A percentile compares a stretch with the other conserved stretches of the same genome.
These are phyloP conservation scores for Diabrotica undecimpunctata DNA, from an alignment of 1,140 invertebrate genomes.

Conservation along the genomic window DNA sequence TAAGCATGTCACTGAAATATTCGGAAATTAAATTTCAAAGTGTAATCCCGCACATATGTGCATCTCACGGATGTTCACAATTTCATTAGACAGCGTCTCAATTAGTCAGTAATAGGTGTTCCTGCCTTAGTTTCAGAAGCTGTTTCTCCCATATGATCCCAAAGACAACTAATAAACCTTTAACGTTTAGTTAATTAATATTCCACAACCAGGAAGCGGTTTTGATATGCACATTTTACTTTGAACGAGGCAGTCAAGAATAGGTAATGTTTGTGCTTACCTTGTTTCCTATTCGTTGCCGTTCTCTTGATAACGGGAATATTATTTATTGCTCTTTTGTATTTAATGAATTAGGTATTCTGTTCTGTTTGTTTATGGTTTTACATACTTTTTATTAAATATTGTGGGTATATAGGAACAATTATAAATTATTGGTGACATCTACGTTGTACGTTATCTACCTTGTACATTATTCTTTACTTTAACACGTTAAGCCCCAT, in stretches of 20 bases:
- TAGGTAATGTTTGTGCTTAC: too few relatives aligned
- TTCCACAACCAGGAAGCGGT: not conserved
- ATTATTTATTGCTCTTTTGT: too few relatives aligned
- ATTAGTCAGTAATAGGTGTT: conserved; percentile 1
- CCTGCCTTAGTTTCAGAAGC: not conserved
- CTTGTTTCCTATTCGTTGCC: too few relatives aligned
- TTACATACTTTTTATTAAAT: too few relatives aligned
- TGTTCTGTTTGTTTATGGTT: too few relatives aligned
- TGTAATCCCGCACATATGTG: conserved; percentile 1
- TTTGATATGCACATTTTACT: not conserved
- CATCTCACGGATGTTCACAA: conserved; percentile 1
- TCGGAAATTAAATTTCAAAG: conserved; percentile 2
- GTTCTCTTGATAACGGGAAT: too few relatives aligned
- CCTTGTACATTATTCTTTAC: too few relatives aligned
- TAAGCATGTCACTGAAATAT: not conserved
- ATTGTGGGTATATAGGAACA: too few relatives aligned
- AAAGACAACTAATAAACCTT: not conserved
- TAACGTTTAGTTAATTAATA: not conserved
- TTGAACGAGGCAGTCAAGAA: not conserved
- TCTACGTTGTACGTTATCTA: too few relatives aligned
- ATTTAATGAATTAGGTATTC: too few relatives aligned
- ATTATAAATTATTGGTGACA: too few relatives aligned
- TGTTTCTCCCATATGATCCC: not conserved
- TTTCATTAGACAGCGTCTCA: conserved; percentile 2
- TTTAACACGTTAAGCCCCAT: too few relatives aligned